Base-by-base conservation (phyloP, 1,140 invertebrate genomes). In the Heliconius melpomene region DNA sequence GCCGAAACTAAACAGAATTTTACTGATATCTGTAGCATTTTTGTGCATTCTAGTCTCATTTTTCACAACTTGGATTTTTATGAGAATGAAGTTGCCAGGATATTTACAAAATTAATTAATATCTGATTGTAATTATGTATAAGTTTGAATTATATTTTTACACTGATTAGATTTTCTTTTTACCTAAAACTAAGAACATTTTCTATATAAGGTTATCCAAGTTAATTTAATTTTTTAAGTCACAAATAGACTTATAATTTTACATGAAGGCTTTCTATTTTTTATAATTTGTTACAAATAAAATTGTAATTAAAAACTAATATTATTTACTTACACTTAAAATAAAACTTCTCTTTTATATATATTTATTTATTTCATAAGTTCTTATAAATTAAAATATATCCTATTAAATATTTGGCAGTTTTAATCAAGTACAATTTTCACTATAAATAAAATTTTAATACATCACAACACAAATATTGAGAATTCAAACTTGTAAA, bases 71-170 rank as follows among this genome's bases (percentile, higher is more conserved):
- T 98, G 98, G 97, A 97, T 99, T 74, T 99, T 99, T 89, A 99
- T 99, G 99, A 96, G 98, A 88, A 99, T 99, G 97, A 99, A 99
- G 95, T 92, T 99, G 82, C 99, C 99, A 95, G 96, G 96, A 57
- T 96, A 96, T 88, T 88, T 96, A 80, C 96, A 96, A 81, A 95
- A 95, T 82, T 96, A 82, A 85, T 46, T 70, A 72, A 32, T 79
- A 76, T 81, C 16, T 79, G 79, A 80, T 84, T 79, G 18, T 82
- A 76, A 80, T 85, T 75, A 84, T 81, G 80, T 85, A 81, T 87
- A 89, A 88, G 85, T 84, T 90, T 88, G 80, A 90, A 87, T 90
- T 89, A 90, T 90, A 87, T 90, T 88, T 91, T 91, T 90, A 83
- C 84, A 86, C 79, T 78, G 38, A 79, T 78, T 72, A 76, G 20